Conservation (phyloP, 2,888 invertebrate species). For the Ochlodes sylvanus region DNA sequence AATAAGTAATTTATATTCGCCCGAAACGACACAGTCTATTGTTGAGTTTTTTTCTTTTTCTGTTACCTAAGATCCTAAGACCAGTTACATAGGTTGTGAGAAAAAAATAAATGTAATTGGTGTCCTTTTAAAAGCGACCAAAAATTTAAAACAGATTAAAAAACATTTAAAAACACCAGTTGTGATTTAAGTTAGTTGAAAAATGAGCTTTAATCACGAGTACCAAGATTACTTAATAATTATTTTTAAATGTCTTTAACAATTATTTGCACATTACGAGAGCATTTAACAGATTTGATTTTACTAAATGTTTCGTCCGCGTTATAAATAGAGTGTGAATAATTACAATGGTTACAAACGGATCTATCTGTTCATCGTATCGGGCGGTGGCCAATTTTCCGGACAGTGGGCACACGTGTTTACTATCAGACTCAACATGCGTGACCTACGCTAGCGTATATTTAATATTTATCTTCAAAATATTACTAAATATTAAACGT, state of each 20-base stretch:
- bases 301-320: conserved; percentile 1
- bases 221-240: too few species aligned
- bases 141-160: too few species aligned
- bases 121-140: too few species aligned
- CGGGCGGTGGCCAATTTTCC: conserved; percentile 68
- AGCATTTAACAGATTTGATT: conserved; percentile 1
- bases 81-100: too few species aligned
- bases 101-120: too few species aligned
- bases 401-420: conserved; percentile 58
- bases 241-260: not conserved
- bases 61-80: too few species aligned
- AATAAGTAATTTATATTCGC: too few species aligned
- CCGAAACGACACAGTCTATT: too few species aligned
- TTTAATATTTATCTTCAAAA: not conserved
- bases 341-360: conserved; percentile 39
- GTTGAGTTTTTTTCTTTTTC: too few species aligned
- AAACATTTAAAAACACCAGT: too few species aligned
- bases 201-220: too few species aligned
- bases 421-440: conserved; percentile 22
- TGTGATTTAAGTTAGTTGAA: too few species aligned
- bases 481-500: not conserved
- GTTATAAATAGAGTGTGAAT: conserved; percentile 42
- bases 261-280: not conserved
- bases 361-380: conserved; percentile 64
- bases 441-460: not conserved